These are phyloP conservation scores for Sminthurinus aureus DNA, from an alignment of 2,888 invertebrate species.

Conservation along the genomic window DNA sequence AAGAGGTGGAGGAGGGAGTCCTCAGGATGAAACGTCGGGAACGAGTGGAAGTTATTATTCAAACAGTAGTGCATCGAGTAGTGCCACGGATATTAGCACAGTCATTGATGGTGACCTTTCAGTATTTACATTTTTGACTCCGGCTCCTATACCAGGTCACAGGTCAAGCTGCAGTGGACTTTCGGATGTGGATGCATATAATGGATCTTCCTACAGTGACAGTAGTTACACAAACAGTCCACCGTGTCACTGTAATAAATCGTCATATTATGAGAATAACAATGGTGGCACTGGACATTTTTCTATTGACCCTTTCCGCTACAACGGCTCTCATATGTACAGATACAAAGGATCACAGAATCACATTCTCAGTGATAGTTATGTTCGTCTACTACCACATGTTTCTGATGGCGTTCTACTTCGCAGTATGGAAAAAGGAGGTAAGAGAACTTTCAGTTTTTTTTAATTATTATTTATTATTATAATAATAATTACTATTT, in stretches of 20 bases:
- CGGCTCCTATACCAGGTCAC: slow-evolving; percentile 22
- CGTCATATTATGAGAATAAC: not conserved
- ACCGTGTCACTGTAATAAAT: slow-evolving; percentile 3
- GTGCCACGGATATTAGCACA: slow-evolving; percentile 55
- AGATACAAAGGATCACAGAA: slow-evolving; percentile 43
- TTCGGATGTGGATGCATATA: not conserved
- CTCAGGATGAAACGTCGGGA: slow-evolving; percentile 37
- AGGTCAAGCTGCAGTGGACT: slow-evolving; percentile 11
- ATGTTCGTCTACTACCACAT: slow-evolving; percentile 47
- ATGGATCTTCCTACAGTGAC: slow-evolving; percentile 14
- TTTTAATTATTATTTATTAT: too few species aligned
- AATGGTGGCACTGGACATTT: slow-evolving; percentile 9
- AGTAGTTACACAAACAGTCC: slow-evolving; percentile 10
- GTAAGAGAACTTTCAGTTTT: slow-evolving; percentile 56
- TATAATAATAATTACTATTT: too few species aligned
- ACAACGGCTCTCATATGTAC: slow-evolving; percentile 40
- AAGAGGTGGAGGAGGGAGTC: too few species aligned
- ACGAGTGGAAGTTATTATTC: slow-evolving; percentile 51
- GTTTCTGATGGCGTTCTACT: slow-evolving; percentile 61
- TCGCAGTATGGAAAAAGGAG: slow-evolving; percentile 62
- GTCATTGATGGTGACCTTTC: slow-evolving; percentile 56
- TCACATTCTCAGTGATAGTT: slow-evolving; percentile 33
- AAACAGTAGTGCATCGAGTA: slow-evolving; percentile 53
- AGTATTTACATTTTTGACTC: slow-evolving; percentile 50
- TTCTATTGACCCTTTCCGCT: slow-evolving; percentile 38